These are phyloP conservation scores for Protophormia terraenovae DNA, from an alignment of 2,888 invertebrate species.

Conservation along the genomic window DNA sequence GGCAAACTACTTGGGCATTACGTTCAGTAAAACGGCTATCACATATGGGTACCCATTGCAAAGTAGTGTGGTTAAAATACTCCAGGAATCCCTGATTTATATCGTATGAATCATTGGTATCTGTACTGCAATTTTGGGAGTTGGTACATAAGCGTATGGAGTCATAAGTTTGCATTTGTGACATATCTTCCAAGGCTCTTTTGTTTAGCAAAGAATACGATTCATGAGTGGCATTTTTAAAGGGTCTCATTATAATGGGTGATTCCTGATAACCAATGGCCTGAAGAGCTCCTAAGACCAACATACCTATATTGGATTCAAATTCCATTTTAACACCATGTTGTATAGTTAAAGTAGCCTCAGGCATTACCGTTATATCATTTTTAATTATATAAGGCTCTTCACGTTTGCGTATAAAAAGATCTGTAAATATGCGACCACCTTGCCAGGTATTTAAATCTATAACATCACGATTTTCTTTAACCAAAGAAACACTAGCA, in stretches of 20 bases:
- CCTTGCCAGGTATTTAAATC: constrained; percentile 87
- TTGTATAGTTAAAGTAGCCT: constrained; percentile 91
- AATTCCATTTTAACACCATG: constrained; percentile 96
- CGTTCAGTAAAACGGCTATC: constrained; percentile 97
- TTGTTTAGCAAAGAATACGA: constrained; percentile 71
- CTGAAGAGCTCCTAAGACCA: constrained; percentile 94
- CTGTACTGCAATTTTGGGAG: constrained; percentile 86
- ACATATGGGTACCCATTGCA: constrained; percentile 98
- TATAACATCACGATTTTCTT: constrained; percentile 81
- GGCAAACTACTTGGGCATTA: constrained; percentile 97
- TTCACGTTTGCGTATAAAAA: constrained; percentile 85
- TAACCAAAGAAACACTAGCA: constrained; percentile 87
- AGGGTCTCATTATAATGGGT: constrained; percentile 90
- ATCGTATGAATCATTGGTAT: constrained; percentile 77
- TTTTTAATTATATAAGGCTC: constrained; percentile 90
- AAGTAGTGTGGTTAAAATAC: constrained; percentile 96
- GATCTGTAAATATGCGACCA: constrained; percentile 87
- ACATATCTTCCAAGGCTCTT: constrained; percentile 83
- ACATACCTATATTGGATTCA: constrained; percentile 96
- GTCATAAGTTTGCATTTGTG: constrained; percentile 81
- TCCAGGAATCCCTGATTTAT: constrained; percentile 94
- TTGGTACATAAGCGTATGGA: constrained; percentile 89
- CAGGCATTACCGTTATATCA: constrained; percentile 98
- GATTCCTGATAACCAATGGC: constrained; percentile 90
- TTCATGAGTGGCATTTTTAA: constrained; percentile 74